Evolutionary conservation across 2,888 invertebrate species (phyloP), one percentile per base, ranked within the genome.

Genomic region (Troides aeacus): DNA sequence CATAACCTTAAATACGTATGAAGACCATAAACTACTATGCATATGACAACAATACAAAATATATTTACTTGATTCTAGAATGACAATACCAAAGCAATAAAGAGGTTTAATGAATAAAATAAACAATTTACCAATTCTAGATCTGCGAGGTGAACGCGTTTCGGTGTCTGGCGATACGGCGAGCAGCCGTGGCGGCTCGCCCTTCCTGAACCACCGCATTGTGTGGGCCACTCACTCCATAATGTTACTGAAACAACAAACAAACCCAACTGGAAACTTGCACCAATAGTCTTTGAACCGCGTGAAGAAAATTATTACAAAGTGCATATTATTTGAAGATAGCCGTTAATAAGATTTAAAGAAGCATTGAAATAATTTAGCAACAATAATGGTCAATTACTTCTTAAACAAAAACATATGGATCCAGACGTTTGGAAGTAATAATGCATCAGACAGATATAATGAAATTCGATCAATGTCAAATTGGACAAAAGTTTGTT

Each of bases 161-260:
- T 94, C 93, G 78, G 93, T 87, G 76, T 90, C 93, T 76, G 95
- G 95, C 74, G 95, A 95, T 73, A 95, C 93, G 86, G 95, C 95
- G 74, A 95, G 92, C 81, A 95, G 93, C 87, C 95, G 93, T 78
- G 95, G 95, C 83, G 95, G 93, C 87, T 94, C 95, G 82, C 94
- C 94, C 80, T 93, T 93, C 86, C 93, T 94, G 92, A 95, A 95
- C 95, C 95, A 95, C 92, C 95, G 95, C 95, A 95, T 95, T 79
- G 84, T 84, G 73, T 64, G 69, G 62, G 60, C 71, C 57, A 65
- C 71, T 84, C 77, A 86, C 78, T 81, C 81, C 89, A 89, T 88
- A 68, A 30, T 71, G 68, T 62, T 23, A 71, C 78, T 79, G 77
- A 59, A 80, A 80, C 74, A 71, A 75, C 42, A 56, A 50, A 61